A percentile compares a stretch with the other conserved stretches of the same genome.
Evolutionary conservation across 2,113 vertebrate species (phyloP).

Genomic region (Seriola dumerili): DNA sequence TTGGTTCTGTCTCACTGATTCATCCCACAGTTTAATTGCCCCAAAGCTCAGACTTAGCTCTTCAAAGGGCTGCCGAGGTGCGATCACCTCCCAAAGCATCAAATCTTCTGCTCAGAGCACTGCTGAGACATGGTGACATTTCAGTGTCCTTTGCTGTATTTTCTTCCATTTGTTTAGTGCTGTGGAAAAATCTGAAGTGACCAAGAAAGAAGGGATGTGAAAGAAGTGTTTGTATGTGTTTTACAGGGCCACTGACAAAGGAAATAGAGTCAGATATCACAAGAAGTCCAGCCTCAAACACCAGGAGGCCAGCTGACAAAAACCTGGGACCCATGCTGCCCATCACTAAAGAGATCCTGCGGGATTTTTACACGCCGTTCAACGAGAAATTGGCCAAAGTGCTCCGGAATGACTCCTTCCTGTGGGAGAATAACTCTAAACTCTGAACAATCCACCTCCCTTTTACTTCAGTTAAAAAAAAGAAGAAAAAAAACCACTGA

Average conservation of each 20-base stretch:
- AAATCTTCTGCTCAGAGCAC: conserved; percentile 21
- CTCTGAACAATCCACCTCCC: conserved; percentile 41
- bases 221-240: conserved; percentile 41
- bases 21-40: conserved; percentile 40
- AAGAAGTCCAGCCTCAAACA: conserved; percentile 93
- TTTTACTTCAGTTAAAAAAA: conserved; percentile 14
- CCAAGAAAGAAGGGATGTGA: conserved; percentile 4
- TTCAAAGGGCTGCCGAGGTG: conserved; percentile 60
- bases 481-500: conserved; percentile 44
- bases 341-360: conserved; percentile 89
- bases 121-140: conserved; percentile 25
- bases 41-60: conserved; percentile 41
- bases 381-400: conserved; percentile 92
- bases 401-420: conserved; percentile 90
- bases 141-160: conserved; percentile 8
- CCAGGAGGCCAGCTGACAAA: conserved; percentile 92
- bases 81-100: conserved; percentile 30
- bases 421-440: conserved; percentile 83
- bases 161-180: conserved; percentile 35
- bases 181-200: conserved; percentile 19
- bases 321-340: conserved; percentile 95
- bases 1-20: conserved; percentile 1
- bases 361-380: conserved; percentile 93
- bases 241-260: conserved; percentile 89
- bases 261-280: conserved; percentile 94